A percentile compares a stretch with the other conserved stretches of the same genome.
Evolutionary conservation across 1,140 invertebrate genomes (phyloP).

Genomic region (Nixonia krombeini): DNA sequence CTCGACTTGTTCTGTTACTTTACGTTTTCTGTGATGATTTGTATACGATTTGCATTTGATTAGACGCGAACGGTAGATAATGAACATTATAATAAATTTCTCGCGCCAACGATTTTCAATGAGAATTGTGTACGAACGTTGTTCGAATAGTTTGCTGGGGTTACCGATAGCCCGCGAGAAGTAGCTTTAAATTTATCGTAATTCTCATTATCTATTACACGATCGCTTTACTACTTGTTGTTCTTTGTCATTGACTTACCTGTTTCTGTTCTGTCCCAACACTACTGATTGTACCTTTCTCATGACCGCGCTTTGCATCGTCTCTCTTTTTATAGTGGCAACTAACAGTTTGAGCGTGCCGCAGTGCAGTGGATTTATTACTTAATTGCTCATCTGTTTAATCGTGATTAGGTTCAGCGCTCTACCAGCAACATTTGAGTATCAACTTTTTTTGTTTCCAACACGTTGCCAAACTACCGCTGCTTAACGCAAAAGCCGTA

Average conservation of each 20-base stretch:
- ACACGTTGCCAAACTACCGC: not conserved
- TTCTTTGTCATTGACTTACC: slow-evolving; percentile 16
- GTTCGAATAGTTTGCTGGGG: not conserved
- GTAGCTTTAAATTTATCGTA: slow-evolving; percentile 6
- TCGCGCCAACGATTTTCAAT: no score
- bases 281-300: not conserved
- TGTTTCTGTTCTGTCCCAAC: no score
- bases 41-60: slow-evolving; percentile 1
- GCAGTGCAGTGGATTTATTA: slow-evolving; percentile 9
- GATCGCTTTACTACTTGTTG: slow-evolving; percentile 20
- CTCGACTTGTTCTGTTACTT: slow-evolving; percentile 16
- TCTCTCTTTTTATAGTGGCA: slow-evolving; percentile 19
- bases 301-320: slow-evolving; percentile 19
- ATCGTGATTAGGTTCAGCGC: not conserved
- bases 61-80: slow-evolving; percentile 13
- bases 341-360: slow-evolving; percentile 3
- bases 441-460: not conserved
- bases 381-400: slow-evolving; percentile 1
- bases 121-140: not conserved
- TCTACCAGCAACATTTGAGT: not conserved
- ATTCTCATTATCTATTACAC: slow-evolving; percentile 17
- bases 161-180: no score
- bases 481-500: slow-evolving; percentile 6
- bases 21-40: slow-evolving; percentile 1
- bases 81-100: slow-evolving; percentile 8